phyloP scores from a whole-genome alignment of 1,140 invertebrate genomes.

The Lepidotrigona ventralis region DNA sequence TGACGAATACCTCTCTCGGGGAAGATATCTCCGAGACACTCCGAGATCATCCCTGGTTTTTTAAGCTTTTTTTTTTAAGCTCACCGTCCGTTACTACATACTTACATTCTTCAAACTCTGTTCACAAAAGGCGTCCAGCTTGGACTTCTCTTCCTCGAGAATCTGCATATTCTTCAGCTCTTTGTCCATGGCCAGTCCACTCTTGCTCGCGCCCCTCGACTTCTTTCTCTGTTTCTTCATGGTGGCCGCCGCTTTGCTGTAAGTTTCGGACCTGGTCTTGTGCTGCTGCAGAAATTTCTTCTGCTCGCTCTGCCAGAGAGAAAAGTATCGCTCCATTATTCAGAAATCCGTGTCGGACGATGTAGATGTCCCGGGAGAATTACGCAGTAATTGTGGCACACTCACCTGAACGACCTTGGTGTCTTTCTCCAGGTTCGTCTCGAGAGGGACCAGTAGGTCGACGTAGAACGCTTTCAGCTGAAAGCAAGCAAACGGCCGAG shows the following conservation, averaged over 20 bases:
- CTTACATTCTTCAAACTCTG: conserved; percentile 94
- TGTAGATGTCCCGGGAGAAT: conserved; percentile 3
- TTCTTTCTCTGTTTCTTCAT: conserved; percentile 96
- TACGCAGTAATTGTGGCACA: background rate
- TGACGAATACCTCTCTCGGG: background rate
- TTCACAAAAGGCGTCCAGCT: conserved; percentile 93
- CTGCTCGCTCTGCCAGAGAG: conserved; percentile 87
- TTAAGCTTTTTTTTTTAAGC: no score
- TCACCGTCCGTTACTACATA: background rate
- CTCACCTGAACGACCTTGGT: conserved; percentile 94
- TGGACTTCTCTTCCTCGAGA: conserved; percentile 93
- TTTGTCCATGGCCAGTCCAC: conserved; percentile 90
- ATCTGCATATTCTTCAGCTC: conserved; percentile 95
- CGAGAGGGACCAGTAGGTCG: conserved; percentile 93
- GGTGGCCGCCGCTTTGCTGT: conserved; percentile 92
- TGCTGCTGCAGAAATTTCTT: conserved; percentile 94
- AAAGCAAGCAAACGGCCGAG: conserved; percentile 52
- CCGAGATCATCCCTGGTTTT: background rate
- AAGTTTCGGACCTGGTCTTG: conserved; percentile 92
- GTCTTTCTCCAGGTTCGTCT: conserved; percentile 95
- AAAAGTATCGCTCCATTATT: conserved; percentile 49
- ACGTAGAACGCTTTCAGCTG: conserved; percentile 97
- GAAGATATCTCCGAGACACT: background rate
- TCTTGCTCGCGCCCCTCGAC: conserved; percentile 87
- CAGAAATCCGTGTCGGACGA: background rate